Conservation (phyloP, 2,797 vertebrate genomes). For the Jordanella pulchra region DNA sequence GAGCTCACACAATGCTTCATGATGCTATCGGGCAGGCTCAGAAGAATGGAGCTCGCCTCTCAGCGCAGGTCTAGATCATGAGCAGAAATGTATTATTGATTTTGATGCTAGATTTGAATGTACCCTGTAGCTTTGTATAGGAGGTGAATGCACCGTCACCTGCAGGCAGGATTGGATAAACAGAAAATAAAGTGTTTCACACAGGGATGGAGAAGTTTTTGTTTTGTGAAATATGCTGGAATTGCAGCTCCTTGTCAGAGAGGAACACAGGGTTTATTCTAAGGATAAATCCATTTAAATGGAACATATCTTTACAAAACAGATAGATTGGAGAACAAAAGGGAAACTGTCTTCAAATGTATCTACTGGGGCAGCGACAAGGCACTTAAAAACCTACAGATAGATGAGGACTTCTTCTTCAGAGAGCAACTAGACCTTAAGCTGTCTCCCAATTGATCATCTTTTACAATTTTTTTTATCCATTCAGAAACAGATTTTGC, state of each 20-base stretch:
- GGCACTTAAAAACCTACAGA: conserved; percentile 4
- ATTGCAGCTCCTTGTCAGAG: conserved; percentile 7
- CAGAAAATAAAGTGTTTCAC: conserved; percentile 7
- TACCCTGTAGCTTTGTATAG: not conserved
- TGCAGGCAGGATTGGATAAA: conserved; percentile 7
- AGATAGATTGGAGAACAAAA: conserved; percentile 12
- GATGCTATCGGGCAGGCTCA: conserved; percentile 80
- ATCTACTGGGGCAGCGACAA: conserved; percentile 29
- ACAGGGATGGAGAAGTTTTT: not conserved
- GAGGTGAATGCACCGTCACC: not conserved
- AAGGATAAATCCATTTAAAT: conserved; percentile 37
- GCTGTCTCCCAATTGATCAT: conserved; percentile 3
- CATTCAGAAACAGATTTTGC: not conserved
- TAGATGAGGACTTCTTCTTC: not conserved
- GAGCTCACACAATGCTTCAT: conserved; percentile 79
- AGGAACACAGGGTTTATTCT: conserved; percentile 14
- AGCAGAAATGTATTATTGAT: conserved; percentile 15
- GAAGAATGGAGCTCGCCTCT: conserved; percentile 71
- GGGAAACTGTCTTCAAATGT: conserved; percentile 41
- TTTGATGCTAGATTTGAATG: not conserved
- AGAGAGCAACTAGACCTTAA: not conserved
- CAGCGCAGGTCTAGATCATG: conserved; percentile 79
- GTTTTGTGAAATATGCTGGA: not conserved
- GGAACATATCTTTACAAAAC: conserved; percentile 14
- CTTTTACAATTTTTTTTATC: conserved; percentile 1